Conservation (phyloP, 2,113 vertebrate genomes). For the Heptranchias perlo region DNA sequence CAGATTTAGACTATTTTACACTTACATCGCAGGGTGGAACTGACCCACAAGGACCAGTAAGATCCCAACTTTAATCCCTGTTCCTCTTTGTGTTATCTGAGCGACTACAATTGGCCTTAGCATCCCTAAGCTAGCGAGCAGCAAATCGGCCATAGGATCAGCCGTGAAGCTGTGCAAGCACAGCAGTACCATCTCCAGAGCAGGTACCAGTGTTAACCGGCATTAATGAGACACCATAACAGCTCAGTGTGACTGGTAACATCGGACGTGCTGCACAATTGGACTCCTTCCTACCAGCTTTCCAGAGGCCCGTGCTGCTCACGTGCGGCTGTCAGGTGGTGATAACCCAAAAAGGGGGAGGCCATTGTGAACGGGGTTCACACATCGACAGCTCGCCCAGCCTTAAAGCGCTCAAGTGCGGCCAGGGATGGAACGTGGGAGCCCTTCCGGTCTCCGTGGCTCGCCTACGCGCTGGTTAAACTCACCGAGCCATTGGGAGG, state of each 20-base stretch:
- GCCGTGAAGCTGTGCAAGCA: background rate
- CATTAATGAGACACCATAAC: background rate
- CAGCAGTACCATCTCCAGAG: too few species aligned
- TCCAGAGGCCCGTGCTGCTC: too few species aligned
- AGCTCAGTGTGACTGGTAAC: too few species aligned
- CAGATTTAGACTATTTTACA: background rate
- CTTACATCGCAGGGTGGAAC: background rate
- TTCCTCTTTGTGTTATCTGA: background rate
- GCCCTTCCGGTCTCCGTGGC: background rate
- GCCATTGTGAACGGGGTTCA: too few species aligned
- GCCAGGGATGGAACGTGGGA: background rate
- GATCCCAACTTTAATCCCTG: background rate
- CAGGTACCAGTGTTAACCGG: background rate
- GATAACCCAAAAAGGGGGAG: too few species aligned
- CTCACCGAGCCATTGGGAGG: too few species aligned
- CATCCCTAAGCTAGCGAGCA: background rate
- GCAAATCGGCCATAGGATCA: background rate
- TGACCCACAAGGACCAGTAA: too few species aligned
- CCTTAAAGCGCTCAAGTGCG: background rate
- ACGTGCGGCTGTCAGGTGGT: too few species aligned
- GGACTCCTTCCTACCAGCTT: background rate
- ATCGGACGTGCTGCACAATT: background rate
- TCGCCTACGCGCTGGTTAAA: background rate
- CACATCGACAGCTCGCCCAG: background rate
- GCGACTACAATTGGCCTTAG: background rate